phyloP scores from a whole-genome alignment of 2,113 vertebrate genomes.

The Galbula dea region DNA sequence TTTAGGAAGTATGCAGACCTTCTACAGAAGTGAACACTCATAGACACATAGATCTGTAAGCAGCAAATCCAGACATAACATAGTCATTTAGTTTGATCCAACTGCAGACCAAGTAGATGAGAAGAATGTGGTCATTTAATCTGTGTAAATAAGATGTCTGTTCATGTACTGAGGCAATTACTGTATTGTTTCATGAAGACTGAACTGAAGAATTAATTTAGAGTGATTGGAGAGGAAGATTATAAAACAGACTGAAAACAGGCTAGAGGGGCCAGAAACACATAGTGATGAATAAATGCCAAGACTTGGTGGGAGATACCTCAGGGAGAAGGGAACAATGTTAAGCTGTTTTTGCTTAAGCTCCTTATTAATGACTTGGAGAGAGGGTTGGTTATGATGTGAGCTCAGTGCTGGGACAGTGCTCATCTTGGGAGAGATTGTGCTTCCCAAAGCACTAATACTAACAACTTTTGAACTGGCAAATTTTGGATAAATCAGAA shows the following conservation, averaged over 20 bases:
- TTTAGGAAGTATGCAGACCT: neutral
- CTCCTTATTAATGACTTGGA: neutral
- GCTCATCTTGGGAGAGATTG: neutral
- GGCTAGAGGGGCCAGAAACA: neutral
- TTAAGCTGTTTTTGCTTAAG: constrained; percentile 4
- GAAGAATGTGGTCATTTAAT: constrained; percentile 2
- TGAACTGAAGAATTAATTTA: constrained; percentile 25
- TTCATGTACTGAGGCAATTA: neutral
- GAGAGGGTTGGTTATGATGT: neutral
- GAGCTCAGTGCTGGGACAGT: neutral
- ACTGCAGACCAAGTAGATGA: neutral
- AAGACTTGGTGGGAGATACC: neutral
- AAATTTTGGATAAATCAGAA: neutral
- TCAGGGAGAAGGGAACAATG: constrained; percentile 8
- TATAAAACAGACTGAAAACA: constrained; percentile 30
- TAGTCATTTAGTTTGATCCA: constrained; percentile 11
- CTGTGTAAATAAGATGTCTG: neutral
- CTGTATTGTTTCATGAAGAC: neutral
- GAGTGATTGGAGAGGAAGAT: constrained; percentile 1
- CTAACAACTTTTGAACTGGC: neutral
- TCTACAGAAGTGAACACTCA: neutral
- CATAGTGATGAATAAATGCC: neutral
- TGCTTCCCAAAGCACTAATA: neutral
- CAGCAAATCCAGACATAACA: neutral
- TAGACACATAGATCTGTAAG: neutral